These are phyloP conservation scores for Xanthorhoe designata DNA, from an alignment of 2,888 invertebrate species.

Conservation along the genomic window DNA sequence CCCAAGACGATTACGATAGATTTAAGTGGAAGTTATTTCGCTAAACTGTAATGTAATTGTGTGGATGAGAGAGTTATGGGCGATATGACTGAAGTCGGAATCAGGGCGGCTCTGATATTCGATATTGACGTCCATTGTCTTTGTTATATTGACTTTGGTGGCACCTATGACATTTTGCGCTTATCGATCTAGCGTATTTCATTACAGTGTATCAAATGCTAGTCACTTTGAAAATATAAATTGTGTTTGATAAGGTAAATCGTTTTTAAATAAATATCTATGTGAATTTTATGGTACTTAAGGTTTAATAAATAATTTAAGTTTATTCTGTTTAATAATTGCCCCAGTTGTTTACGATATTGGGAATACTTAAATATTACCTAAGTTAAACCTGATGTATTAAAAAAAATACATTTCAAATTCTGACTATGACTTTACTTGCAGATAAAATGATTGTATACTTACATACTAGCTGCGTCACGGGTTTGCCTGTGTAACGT, in stretches of 20 bases:
- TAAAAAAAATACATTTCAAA: too few species aligned
- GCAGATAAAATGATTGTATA: too few species aligned
- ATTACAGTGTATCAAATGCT: not conserved
- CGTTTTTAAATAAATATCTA: not conserved
- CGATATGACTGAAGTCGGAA: constrained; percentile 28
- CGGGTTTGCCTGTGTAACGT: too few species aligned
- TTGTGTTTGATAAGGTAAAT: not conserved
- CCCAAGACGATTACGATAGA: constrained; percentile 59
- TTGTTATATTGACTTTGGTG: constrained; percentile 7
- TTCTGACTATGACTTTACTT: too few species aligned
- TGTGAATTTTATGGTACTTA: too few species aligned
- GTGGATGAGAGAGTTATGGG: constrained; percentile 27
- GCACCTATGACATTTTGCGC: constrained; percentile 3
- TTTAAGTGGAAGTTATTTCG: constrained; percentile 59
- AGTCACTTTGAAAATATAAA: not conserved
- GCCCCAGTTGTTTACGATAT: too few species aligned
- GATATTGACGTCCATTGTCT: constrained; percentile 24
- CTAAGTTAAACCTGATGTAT: too few species aligned
- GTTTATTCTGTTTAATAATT: too few species aligned
- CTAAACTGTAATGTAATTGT: constrained; percentile 37
- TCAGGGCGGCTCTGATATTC: constrained; percentile 19
- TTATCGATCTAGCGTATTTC: not conserved
- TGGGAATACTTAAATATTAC: too few species aligned
- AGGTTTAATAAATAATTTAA: too few species aligned
- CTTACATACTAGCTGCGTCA: too few species aligned